These are phyloP conservation scores for Bubalus kerabau DNA, from an alignment of 2,113 vertebrate genomes.

Conservation along the genomic window DNA sequence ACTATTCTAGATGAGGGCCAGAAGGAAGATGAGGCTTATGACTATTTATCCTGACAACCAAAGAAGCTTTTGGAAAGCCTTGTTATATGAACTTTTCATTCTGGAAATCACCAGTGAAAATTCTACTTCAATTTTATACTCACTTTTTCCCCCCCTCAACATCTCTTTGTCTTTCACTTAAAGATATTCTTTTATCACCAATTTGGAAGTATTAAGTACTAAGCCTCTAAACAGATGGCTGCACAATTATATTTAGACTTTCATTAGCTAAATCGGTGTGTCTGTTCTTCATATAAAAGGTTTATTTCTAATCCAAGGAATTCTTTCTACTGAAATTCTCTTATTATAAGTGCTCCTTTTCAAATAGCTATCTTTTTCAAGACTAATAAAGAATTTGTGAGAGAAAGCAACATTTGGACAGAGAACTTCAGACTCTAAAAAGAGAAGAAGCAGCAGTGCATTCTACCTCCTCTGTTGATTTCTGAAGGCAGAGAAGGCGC, in stretches of 20 bases:
- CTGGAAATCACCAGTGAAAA: neutral
- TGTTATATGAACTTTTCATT: neutral
- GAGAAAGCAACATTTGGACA: neutral
- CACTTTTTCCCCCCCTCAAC: fast-evolving
- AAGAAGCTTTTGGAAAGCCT: neutral
- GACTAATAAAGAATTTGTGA: neutral
- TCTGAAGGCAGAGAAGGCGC: slow-evolving; percentile 88
- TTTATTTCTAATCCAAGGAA: neutral
- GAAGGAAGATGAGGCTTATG: neutral
- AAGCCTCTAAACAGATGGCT: neutral
- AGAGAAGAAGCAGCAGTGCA: fast-evolving
- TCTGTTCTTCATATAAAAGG: neutral
- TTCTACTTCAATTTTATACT: neutral
- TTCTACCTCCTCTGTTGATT: slow-evolving; percentile 90
- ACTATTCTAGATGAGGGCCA: neutral
- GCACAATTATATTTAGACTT: neutral
- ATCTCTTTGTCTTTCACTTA: neutral
- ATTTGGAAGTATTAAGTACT: neutral
- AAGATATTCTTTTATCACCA: neutral
- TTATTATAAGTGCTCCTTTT: neutral
- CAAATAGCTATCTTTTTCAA: neutral
- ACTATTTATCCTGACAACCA: neutral
- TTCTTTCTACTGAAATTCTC: neutral
- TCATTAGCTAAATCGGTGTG: neutral
- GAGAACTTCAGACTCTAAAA: neutral